These are phyloP conservation scores for Drosophila lutescens DNA, from an alignment of 2,888 invertebrate species.

Conservation along the genomic window DNA sequence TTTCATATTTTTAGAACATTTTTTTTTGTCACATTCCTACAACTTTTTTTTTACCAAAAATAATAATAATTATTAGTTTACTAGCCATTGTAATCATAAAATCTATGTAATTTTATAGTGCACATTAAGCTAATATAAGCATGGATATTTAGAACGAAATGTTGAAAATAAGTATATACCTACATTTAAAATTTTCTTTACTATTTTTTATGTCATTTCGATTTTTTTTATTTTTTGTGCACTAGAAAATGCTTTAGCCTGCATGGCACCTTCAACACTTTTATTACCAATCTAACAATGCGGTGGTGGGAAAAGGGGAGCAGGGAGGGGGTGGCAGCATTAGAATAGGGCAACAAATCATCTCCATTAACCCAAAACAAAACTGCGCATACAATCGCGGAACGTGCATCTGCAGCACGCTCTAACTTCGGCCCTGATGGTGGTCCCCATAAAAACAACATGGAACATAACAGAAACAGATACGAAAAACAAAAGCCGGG, in stretches of 20 bases:
- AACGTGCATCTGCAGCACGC: conserved; percentile 81
- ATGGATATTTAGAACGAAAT: no score
- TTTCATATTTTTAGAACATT: no score
- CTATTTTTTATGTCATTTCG: background rate
- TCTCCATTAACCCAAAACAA: conserved; percentile 81
- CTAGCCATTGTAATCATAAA: no score
- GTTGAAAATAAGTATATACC: no score
- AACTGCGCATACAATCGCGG: conserved; percentile 79
- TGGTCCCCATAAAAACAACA: conserved; percentile 71
- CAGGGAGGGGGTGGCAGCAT: conserved; percentile 31
- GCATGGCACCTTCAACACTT: conserved; percentile 21
- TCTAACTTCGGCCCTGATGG: conserved; percentile 59
- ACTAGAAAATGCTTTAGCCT: background rate
- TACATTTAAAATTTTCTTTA: no score
- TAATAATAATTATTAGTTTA: no score
- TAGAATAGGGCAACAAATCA: conserved; percentile 81
- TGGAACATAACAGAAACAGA: conserved; percentile 56
- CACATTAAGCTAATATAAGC: no score
- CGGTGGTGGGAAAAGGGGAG: conserved; percentile 3
- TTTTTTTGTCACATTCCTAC: no score
- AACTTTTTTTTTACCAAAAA: no score
- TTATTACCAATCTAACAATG: conserved; percentile 41
- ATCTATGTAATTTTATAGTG: no score
- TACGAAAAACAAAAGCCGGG: conserved; percentile 19
- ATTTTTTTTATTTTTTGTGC: background rate